phyloP scores from a whole-genome alignment of 2,888 invertebrate species.

The Philereme transversata region DNA sequence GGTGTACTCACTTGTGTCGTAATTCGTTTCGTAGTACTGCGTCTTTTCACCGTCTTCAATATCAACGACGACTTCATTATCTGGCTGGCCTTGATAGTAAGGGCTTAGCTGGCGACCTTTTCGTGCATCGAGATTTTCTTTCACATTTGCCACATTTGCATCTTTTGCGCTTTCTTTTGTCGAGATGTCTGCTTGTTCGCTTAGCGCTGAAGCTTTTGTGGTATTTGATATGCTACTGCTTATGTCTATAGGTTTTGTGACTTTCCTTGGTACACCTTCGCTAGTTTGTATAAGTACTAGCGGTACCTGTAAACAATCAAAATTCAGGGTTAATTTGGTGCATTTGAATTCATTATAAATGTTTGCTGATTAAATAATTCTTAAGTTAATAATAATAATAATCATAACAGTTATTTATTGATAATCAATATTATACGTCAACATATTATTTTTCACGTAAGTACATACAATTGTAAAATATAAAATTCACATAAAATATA shows the following conservation, averaged over 20 bases:
- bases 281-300: conserved; percentile 67
- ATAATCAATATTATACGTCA: too few species aligned
- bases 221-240: conserved; percentile 27
- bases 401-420: too few species aligned
- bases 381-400: too few species aligned
- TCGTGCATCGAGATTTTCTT: conserved; percentile 41
- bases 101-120: conserved; percentile 55
- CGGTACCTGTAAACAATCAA: conserved; percentile 57
- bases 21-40: conserved; percentile 90
- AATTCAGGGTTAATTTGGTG: too few species aligned
- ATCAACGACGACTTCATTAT: conserved; percentile 87
- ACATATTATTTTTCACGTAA: too few species aligned
- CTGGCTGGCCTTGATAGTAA: conserved; percentile 50
- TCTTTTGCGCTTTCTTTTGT: conserved; percentile 18
- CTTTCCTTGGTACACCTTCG: conserved; percentile 53
- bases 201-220: conserved; percentile 27
- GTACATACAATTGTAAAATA: too few species aligned
- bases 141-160: conserved; percentile 17
- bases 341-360: too few species aligned
- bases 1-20: conserved; percentile 87
- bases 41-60: conserved; percentile 89
- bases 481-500: too few species aligned
- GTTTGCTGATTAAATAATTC: too few species aligned
- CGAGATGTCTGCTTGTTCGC: conserved; percentile 10
- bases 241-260: conserved; percentile 40